Base-by-base conservation (phyloP, 1,140 invertebrate species). In the Oppia nitens region DNA sequence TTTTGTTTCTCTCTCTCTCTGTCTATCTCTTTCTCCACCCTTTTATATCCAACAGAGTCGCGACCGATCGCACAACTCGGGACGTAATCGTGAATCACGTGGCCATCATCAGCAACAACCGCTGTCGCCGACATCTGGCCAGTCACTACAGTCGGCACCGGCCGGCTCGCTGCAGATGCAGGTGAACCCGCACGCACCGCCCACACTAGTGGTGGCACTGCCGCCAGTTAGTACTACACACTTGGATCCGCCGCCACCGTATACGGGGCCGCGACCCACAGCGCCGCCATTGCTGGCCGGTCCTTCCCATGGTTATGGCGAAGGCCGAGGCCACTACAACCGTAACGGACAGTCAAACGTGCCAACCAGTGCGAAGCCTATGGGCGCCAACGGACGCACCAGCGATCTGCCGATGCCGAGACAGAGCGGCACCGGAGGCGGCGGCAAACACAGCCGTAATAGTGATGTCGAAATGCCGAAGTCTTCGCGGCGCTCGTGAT, bases 271-370 rank as follows among this genome's bases (percentile, higher is more conserved):
- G 48, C 55, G 62, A 17, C 60, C 62, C 4, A 57, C 62, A 48
- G 60, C 63, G 55, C 63, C 66, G 28, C 61, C 65, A 17, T 63
- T 64, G 28, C 61, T 64, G 1, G 64, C 65, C 29, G 78, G 76
- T 45, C 81, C 80, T 40, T 75, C 80, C 53, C 78, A 79, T 59
- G 80, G 81, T 9, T 82, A 82, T 64, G 79, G 80, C 9, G 80
- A 83, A 66, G 81, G 81, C 17, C 72, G 82, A 66, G 79, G 81
- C 62, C 72, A 73, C 49, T 82, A 83, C 69, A 83, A 84, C 71
- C 66, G 72, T 32, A 53, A 60, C 27, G 53, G 49, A 26, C 58
- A 57, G 28, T 54, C 52, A 21, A 50, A 45, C 23, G 52, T 51
- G 21, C 48, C 61, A 21, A 63, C 61, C 17, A 21, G 45, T 3